Evolutionary conservation across 1,140 invertebrate species (phyloP), one percentile per base, ranked within the genome.

Genomic region (Trinorchestia longiramus): DNA sequence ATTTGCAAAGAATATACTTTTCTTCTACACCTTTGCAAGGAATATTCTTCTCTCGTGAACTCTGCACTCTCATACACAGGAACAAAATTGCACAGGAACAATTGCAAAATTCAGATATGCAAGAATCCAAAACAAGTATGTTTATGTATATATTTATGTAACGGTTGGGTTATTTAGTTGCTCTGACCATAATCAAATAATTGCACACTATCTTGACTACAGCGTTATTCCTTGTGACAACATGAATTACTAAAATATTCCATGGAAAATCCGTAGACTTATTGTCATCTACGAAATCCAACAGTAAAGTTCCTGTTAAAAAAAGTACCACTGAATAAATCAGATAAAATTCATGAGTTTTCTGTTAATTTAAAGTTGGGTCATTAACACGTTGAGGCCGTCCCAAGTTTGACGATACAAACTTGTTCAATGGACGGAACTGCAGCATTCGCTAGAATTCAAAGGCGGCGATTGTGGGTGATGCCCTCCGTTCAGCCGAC

Each of bases 291-390:
- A 36, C 28, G 11, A 36, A 77, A 19, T 77, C 62, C 11, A 6
- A 36, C 62, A 23, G 8, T 28, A 77, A 77, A 77, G 62, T 77
- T 77, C 62, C 47, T 6, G 6, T 6, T 6, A 53, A 53, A 36
- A 77, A 36, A 77, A 77, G 62, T 36, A 36, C 62, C 28, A 77
- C 11, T 15, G 62, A 77, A 77, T 36, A 77, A 77, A 77, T 3
- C 62, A 77, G 62, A 77, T 77, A 77, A 77, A 77, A 77, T 77
- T 77, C 62, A 77, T 77, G 36, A 77, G 62, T 77, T 77, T 77
- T 77, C 62, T 77, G 62, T 77, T 77, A 11, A 77, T 77, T 23
- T 77, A 77, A 77, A 77, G 62, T 77, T 77, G 62, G 62, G 28
- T 77, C 62, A 77, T 77, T 77, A 77, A 77, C 62, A 77, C 62